Conservation (phyloP, 2,797 vertebrate genomes). For the Triplophysa yarkandensis region DNA sequence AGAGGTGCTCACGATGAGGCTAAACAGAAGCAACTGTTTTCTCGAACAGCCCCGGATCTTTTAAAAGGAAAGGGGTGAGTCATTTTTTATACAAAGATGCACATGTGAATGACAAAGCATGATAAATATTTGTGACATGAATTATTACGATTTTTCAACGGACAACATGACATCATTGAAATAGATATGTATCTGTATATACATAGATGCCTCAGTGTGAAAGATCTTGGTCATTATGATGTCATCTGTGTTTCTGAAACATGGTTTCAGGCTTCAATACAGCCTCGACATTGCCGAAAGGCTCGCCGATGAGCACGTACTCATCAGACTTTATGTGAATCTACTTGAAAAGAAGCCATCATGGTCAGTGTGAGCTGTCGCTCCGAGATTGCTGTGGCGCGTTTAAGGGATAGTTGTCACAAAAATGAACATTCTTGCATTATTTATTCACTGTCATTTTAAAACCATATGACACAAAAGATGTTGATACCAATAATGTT, state of each 20-base stretch:
- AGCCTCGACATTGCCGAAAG: slow-evolving; percentile 97
- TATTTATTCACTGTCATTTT: neutral
- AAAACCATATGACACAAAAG: neutral
- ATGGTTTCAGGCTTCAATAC: slow-evolving; percentile 92
- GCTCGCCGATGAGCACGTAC: slow-evolving; percentile 97
- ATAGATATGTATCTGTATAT: neutral
- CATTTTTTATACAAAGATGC: slow-evolving; percentile 2
- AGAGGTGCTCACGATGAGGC: slow-evolving; percentile 85
- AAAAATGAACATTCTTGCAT: neutral
- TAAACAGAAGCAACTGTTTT: slow-evolving; percentile 86
- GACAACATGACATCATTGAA: neutral
- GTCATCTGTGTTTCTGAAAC: slow-evolving; percentile 72
- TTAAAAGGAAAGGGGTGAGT: slow-evolving; percentile 98
- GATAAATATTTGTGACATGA: neutral
- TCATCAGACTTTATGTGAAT: slow-evolving; percentile 97
- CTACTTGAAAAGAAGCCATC: slow-evolving; percentile 91
- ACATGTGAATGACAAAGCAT: neutral
- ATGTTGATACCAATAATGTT: neutral
- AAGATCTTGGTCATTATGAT: slow-evolving; percentile 28
- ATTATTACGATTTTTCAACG: neutral
- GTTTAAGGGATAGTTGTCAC: neutral
- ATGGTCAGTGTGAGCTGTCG: slow-evolving; percentile 86
- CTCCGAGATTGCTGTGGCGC: slow-evolving; percentile 10
- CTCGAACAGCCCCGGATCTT: slow-evolving; percentile 88
- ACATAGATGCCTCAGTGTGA: too few species aligned